A percentile compares a stretch with the other conserved stretches of the same genome.
Evolutionary conservation across 1,140 invertebrate genomes (phyloP).

Genomic region (Hyposmocoma kahamanoa): DNA sequence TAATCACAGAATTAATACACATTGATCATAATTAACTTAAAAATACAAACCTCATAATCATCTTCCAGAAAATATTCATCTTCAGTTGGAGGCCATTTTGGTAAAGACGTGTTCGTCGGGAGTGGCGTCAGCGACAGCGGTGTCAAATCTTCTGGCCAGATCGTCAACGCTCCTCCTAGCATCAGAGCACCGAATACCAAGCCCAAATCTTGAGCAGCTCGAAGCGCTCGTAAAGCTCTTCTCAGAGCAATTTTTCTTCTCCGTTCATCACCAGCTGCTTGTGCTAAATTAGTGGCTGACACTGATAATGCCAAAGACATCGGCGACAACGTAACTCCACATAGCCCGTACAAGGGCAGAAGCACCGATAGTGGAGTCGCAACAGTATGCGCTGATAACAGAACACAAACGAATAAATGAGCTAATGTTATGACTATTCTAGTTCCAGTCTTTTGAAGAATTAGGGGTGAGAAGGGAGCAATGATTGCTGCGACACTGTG

Average conservation of each 20-base stretch:
- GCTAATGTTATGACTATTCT: constrained; percentile 39
- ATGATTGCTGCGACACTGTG: constrained; percentile 76
- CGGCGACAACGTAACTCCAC: constrained; percentile 76
- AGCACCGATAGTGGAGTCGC: constrained; percentile 55
- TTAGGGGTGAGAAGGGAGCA: constrained; percentile 77
- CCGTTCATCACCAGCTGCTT: constrained; percentile 57
- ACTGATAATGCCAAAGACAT: constrained; percentile 74
- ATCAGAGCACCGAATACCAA: constrained; percentile 65
- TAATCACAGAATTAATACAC: no score
- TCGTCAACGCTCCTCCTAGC: constrained; percentile 46
- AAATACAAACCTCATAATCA: constrained; percentile 44
- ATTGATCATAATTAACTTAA: not conserved
- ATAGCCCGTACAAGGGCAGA: constrained; percentile 75
- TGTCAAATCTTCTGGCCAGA: constrained; percentile 50
- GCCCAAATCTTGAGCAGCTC: constrained; percentile 76
- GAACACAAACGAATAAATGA: constrained; percentile 37
- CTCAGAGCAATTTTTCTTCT: constrained; percentile 56
- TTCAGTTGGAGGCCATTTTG: constrained; percentile 44
- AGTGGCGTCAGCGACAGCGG: constrained; percentile 19
- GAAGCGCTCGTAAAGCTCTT: constrained; percentile 53
- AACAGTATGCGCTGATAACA: constrained; percentile 46
- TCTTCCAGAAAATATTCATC: constrained; percentile 55
- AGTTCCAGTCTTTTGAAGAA: constrained; percentile 52
- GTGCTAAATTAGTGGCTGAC: constrained; percentile 60
- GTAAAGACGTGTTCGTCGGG: constrained; percentile 33